phyloP scores from a whole-genome alignment of 2,113 vertebrate species.

The Tretioscincus oriximinensis region DNA sequence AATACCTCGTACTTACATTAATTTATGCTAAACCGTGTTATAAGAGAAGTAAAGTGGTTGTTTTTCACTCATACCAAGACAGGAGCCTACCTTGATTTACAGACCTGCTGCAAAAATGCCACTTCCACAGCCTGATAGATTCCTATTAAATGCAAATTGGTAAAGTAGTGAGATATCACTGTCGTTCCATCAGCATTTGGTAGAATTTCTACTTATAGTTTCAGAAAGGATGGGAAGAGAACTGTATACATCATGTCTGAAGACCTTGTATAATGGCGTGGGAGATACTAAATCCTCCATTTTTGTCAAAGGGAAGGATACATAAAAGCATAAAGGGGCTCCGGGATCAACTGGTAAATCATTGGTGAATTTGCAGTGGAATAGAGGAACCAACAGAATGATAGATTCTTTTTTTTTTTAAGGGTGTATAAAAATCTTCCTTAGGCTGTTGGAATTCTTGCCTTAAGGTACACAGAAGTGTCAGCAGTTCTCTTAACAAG shows the following conservation, averaged over 20 bases:
- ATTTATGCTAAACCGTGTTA: constrained; percentile 53
- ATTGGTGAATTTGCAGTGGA: background rate
- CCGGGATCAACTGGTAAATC: background rate
- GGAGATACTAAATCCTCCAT: background rate
- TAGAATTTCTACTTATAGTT: constrained; percentile 35
- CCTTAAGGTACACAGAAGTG: no score
- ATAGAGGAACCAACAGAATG: no score
- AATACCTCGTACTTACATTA: constrained; percentile 57
- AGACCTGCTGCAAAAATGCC: constrained; percentile 50
- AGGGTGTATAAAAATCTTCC: no score
- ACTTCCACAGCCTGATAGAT: constrained; percentile 59
- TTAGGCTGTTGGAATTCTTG: background rate
- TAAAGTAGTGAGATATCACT: constrained; percentile 47
- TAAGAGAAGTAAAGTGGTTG: constrained; percentile 55
- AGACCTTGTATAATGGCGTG: background rate
- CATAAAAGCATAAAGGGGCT: background rate
- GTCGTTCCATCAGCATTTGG: constrained; percentile 43
- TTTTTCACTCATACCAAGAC: constrained; percentile 60
- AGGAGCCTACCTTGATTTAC: constrained; percentile 64
- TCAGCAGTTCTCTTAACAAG: no score
- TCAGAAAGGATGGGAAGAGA: background rate
- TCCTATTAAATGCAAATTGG: constrained; percentile 73
- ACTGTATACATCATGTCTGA: constrained; percentile 5
- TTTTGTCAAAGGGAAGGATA: background rate
- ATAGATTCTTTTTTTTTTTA: no score